Evolutionary conservation across 2,888 invertebrate genomes (phyloP).

Genomic region (Nemotelus nigrinus): DNA sequence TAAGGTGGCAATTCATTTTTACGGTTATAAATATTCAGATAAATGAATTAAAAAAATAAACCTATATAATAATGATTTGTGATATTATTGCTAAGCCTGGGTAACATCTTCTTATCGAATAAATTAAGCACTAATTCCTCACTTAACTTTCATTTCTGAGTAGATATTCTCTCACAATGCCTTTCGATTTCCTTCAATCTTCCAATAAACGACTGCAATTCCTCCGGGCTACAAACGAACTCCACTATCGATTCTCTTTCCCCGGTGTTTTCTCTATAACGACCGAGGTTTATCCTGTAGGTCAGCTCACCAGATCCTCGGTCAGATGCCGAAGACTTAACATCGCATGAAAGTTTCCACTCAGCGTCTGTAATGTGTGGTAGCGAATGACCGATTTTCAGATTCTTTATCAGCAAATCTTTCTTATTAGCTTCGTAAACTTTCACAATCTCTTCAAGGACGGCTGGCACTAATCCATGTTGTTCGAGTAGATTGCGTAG

Average conservation of each 20-base stretch:
- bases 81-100: too few species aligned
- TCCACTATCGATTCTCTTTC: constrained; percentile 61
- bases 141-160: constrained; percentile 15
- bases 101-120: too few species aligned
- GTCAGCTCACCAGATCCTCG: constrained; percentile 58
- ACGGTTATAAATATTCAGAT: too few species aligned
- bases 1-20: too few species aligned
- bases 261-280: constrained; percentile 58
- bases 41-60: too few species aligned
- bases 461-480: constrained; percentile 52
- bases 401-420: constrained; percentile 59
- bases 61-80: too few species aligned
- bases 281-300: constrained; percentile 62
- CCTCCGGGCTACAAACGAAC: constrained; percentile 63
- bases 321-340: constrained; percentile 61
- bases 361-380: constrained; percentile 63
- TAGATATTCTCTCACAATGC: constrained; percentile 59
- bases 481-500: constrained; percentile 59
- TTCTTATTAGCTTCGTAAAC: constrained; percentile 61
- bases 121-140: too few species aligned
- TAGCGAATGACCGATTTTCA: constrained; percentile 59
- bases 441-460: constrained; percentile 59
- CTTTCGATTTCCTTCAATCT: constrained; percentile 63
- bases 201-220: constrained; percentile 63
- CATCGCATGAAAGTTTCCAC: constrained; percentile 63